Evolutionary conservation across 1,140 invertebrate genomes (phyloP).

Genomic region (Limonius californicus): DNA sequence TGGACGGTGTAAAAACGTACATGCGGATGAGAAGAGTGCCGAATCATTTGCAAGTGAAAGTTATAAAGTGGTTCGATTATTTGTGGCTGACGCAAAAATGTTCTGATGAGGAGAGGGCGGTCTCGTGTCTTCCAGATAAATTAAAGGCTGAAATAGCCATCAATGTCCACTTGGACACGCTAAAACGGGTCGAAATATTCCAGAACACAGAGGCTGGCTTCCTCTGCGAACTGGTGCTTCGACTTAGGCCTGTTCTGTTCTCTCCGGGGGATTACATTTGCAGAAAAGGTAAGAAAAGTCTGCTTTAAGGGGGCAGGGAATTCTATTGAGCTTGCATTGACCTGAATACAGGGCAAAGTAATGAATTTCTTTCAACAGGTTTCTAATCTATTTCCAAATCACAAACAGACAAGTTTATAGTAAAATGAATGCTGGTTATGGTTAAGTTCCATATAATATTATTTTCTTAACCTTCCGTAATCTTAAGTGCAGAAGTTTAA

Average conservation of each 20-base stretch:
- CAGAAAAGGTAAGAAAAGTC: slow-evolving; percentile 89
- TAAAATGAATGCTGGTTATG: too few species aligned
- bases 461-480: too few species aligned
- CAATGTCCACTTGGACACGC: slow-evolving; percentile 96
- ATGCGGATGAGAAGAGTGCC: slow-evolving; percentile 96
- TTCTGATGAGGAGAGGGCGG: slow-evolving; percentile 93
- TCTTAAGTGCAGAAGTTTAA: too few species aligned
- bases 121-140: slow-evolving; percentile 94
- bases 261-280: slow-evolving; percentile 98
- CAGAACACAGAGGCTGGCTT: slow-evolving; percentile 99
- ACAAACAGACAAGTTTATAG: too few species aligned
- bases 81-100: slow-evolving; percentile 98
- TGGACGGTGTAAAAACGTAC: slow-evolving; percentile 97
- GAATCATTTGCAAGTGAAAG: slow-evolving; percentile 92
- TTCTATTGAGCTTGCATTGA: too few species aligned
- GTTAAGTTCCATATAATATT: too few species aligned
- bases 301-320: too few species aligned
- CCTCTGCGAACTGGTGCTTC: slow-evolving; percentile 92
- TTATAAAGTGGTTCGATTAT: slow-evolving; percentile 99
- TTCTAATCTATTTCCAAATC: too few species aligned
- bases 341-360: too few species aligned
- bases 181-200: slow-evolving; percentile 98
- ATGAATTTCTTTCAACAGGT: too few species aligned
- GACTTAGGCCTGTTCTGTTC: slow-evolving; percentile 91
- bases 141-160: slow-evolving; percentile 98